Percentiles rank a stretch among this genome's conserved stretches.
These are phyloP conservation scores for Channa argus DNA, from an alignment of 2,113 vertebrate genomes.

Conservation along the genomic window DNA sequence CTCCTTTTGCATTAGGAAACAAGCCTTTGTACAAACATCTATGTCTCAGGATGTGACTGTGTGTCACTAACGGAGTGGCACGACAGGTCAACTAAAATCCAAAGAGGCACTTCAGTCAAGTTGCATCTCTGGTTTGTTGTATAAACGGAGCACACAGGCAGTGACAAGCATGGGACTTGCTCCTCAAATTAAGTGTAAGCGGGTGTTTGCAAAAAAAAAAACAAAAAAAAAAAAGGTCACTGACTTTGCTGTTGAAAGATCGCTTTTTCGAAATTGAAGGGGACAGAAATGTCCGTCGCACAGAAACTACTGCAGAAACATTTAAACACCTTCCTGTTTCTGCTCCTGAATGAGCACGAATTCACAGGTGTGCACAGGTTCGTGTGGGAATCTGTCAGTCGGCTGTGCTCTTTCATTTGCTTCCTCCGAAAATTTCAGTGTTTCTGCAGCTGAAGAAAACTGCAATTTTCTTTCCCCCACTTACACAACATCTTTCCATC, in stretches of 20 bases:
- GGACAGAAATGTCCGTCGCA: conserved; percentile 32
- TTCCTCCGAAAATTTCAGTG: conserved; percentile 4
- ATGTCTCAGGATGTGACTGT: conserved; percentile 21
- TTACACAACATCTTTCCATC: conserved; percentile 15
- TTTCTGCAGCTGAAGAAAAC: conserved; percentile 3
- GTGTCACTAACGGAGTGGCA: conserved; percentile 36
- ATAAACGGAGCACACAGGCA: conserved; percentile 59
- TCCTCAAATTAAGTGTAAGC: conserved; percentile 67
- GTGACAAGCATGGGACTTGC: conserved; percentile 62
- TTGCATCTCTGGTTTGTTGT: conserved; percentile 59
- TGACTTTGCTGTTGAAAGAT: conserved; percentile 46
- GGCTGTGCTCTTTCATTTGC: conserved; percentile 61
- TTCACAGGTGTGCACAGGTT: conserved; percentile 16
- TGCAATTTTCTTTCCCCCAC: not conserved
- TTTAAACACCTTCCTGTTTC: conserved; percentile 41
- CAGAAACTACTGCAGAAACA: conserved; percentile 45
- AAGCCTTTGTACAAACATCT: conserved; percentile 14
- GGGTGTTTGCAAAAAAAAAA: conserved; percentile 37
- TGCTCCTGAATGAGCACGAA: conserved; percentile 7
- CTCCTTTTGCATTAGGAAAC: conserved; percentile 14
- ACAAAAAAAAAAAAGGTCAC: conserved; percentile 53
- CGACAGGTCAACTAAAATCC: conserved; percentile 27
- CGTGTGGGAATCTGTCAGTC: conserved; percentile 23
- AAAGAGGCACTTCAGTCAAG: conserved; percentile 60
- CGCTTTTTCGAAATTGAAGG: conserved; percentile 36